These are phyloP conservation scores for Tragelaphus eurycerus DNA, from an alignment of 2,797 vertebrate species.

Conservation along the genomic window DNA sequence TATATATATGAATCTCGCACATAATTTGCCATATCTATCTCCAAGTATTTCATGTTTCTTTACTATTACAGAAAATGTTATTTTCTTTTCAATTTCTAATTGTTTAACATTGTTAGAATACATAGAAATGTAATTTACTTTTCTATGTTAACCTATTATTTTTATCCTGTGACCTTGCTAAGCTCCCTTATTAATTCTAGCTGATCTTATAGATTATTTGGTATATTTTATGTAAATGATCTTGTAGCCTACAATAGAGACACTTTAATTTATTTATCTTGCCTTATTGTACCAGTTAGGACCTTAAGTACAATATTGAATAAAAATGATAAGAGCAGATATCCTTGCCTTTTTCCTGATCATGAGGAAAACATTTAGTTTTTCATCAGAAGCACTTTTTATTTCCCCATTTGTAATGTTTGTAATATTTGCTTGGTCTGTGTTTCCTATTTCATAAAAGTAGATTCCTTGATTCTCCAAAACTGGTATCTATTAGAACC, in stretches of 20 bases:
- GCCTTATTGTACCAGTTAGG: not conserved
- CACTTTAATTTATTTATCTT: not conserved
- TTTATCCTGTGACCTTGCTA: not conserved
- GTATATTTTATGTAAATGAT: not conserved
- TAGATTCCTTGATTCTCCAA: not conserved
- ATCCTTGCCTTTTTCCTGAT: not conserved
- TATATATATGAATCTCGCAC: not conserved
- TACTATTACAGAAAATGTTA: not conserved
- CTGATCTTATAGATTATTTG: not conserved
- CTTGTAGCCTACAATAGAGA: not conserved
- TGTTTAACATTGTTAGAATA: not conserved
- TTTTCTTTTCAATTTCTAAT: conserved; percentile 13
- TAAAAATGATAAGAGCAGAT: not conserved
- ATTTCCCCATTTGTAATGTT: not conserved
- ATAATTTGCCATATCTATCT: not conserved
- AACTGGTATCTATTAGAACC: not conserved
- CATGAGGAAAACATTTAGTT: not conserved
- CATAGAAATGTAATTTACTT: not conserved
- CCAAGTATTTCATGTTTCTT: not conserved
- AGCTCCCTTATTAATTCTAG: not conserved
- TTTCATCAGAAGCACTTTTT: not conserved
- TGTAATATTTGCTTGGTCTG: not conserved
- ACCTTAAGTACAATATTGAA: not conserved
- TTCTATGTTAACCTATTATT: not conserved
- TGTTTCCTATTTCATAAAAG: not conserved